Percentiles rank a stretch among this genome's conserved stretches.
Conservation (phyloP, 2,113 vertebrate species). For the Potamarius usumacintae region DNA sequence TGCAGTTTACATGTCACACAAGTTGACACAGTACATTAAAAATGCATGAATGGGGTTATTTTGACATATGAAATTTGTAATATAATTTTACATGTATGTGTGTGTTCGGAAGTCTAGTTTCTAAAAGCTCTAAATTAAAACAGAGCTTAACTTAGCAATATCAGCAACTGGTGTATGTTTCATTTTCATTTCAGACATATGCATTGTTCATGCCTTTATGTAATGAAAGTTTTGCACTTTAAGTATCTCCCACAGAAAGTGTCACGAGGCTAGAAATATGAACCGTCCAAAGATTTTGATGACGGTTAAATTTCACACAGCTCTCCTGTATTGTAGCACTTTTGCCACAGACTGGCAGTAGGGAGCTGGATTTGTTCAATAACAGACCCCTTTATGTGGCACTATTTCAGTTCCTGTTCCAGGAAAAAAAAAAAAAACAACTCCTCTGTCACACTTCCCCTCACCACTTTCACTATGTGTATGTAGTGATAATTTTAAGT, state of each 20-base stretch:
- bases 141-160: background rate
- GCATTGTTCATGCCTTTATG: background rate
- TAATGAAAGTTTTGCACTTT: background rate
- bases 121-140: background rate
- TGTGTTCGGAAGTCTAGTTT: background rate
- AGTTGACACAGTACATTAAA: background rate
- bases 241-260: background rate
- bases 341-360: conserved; percentile 19
- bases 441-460: background rate
- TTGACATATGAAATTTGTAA: background rate
- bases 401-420: conserved; percentile 1
- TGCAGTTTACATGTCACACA: background rate
- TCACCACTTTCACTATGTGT: background rate
- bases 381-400: background rate
- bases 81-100: background rate
- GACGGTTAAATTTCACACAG: background rate
- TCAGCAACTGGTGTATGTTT: background rate
- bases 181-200: background rate
- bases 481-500: background rate
- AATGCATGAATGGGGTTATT: background rate
- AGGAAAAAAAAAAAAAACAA: conserved; percentile 14
- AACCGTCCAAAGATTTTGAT: background rate
- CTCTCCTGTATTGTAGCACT: background rate
- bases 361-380: background rate
- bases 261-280: background rate